These are phyloP conservation scores for Melinaea menophilus DNA, from an alignment of 2,888 invertebrate genomes.

Conservation along the genomic window DNA sequence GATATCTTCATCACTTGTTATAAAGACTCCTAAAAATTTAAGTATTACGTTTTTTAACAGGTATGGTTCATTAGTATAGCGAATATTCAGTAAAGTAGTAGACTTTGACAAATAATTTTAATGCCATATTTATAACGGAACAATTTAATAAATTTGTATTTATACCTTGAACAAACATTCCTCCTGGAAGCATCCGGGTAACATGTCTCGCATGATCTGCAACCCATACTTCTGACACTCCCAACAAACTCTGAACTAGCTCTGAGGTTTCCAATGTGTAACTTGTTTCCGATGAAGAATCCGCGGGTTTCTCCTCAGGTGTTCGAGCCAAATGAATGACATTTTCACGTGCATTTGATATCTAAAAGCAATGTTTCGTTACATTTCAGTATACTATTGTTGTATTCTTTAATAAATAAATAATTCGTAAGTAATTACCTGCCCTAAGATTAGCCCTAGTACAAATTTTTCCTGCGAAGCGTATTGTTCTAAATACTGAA, in stretches of 20 bases:
- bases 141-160: background rate
- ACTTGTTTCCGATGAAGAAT: constrained; percentile 53
- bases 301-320: constrained; percentile 74
- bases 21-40: constrained; percentile 80
- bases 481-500: constrained; percentile 82
- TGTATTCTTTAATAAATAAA: background rate
- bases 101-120: too few relatives aligned
- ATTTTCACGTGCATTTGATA: constrained; percentile 82
- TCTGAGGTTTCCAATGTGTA: constrained; percentile 54
- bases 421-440: constrained; percentile 74
- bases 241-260: constrained; percentile 68
- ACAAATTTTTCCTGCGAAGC: constrained; percentile 80
- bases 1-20: constrained; percentile 82
- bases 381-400: background rate
- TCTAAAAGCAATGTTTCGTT: constrained; percentile 59
- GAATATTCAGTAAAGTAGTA: too few relatives aligned
- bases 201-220: constrained; percentile 92
- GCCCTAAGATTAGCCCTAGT: constrained; percentile 87
- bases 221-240: constrained; percentile 82
- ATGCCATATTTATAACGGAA: too few relatives aligned
- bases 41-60: background rate
- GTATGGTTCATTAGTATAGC: too few relatives aligned
- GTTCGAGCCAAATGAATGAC: constrained; percentile 89
- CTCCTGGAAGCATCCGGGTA: constrained; percentile 93
- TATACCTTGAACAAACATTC: constrained; percentile 87